Evolutionary conservation across 2,888 invertebrate genomes (phyloP), one percentile per base, ranked within the genome.

Genomic region (Drosophila anomelani): DNA sequence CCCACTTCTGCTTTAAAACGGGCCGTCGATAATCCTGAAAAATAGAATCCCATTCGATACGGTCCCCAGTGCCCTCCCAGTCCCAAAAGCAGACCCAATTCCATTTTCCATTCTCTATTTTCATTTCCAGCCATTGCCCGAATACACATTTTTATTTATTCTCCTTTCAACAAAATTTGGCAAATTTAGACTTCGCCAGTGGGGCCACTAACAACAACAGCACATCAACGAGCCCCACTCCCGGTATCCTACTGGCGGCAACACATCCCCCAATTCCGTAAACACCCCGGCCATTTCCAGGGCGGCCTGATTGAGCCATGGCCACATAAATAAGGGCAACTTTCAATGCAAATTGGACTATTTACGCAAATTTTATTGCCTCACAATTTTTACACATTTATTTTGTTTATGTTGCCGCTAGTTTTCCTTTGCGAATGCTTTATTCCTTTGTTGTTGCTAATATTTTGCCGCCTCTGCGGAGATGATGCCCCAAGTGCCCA

Each of bases 301-400:
- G 59, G 34, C 15, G 38, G 49, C 71, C 59, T 69, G 68, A 68
- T 68, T 68, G 68, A 71, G 59, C 71, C 46, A 70, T 71, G 71
- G 78, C 78, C 59, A 71, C 80, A 88, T 79, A 89, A 82, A 88
- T 88, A 85, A 86, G 76, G 77, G 88, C 83, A 82, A 73, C 78
- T 78, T 83, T 81, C 86, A 85, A 86, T 90, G 84, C 84, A 89
- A 91, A 91, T 91, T 88, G 88, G 83, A 84, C 88, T 89, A 90
- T 91, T 91, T 91, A 91, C 90, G 90, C 87, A 91, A 90, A 91
- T 91, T 91, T 90, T 91, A 91, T 91, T 90, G 83, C 90, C 89
- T 78, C 77, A 79, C 78, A 78, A 88, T 87, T 90, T 90, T 91
- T 81, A 86, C 79, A 88, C 82, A 86, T 86, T 84, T 89, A 74